phyloP scores from a whole-genome alignment of 2,113 vertebrate genomes.

The Paralichthys olivaceus region DNA sequence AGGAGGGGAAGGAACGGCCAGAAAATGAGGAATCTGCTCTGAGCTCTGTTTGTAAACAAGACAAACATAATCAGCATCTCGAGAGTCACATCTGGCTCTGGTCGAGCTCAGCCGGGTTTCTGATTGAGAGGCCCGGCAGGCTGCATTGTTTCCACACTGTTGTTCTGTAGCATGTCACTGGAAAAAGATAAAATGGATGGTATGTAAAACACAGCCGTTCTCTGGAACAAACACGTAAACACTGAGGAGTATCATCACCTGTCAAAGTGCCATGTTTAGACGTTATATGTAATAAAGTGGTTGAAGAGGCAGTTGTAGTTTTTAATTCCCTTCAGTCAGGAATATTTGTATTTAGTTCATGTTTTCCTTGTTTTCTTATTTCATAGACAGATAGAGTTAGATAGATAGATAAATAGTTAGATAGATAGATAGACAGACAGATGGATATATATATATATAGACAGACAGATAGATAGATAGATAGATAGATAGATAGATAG shows the following conservation, averaged over 20 bases:
- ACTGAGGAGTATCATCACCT: background rate
- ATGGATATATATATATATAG: too few relatives aligned
- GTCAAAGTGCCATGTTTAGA: slow-evolving; percentile 5
- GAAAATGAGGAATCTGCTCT: slow-evolving; percentile 64
- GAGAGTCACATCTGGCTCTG: slow-evolving; percentile 78
- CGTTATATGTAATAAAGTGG: background rate
- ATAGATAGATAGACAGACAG: too few relatives aligned
- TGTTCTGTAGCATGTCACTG: slow-evolving; percentile 56
- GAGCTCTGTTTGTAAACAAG: slow-evolving; percentile 75
- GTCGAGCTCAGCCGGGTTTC: slow-evolving; percentile 50
- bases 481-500: too few relatives aligned
- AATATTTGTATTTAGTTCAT: slow-evolving; percentile 7
- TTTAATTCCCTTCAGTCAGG: slow-evolving; percentile 11
- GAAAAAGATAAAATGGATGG: slow-evolving; percentile 52
- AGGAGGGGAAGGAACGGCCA: background rate
- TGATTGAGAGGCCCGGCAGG: slow-evolving; percentile 70
- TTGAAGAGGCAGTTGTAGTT: background rate
- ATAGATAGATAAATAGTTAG: background rate
- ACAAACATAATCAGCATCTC: slow-evolving; percentile 79
- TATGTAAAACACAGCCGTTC: slow-evolving; percentile 35
- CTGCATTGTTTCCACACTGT: slow-evolving; percentile 58
- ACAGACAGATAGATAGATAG: too few relatives aligned
- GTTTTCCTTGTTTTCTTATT: background rate
- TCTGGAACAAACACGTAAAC: slow-evolving; percentile 23
- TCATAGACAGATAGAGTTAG: background rate